Base-by-base conservation (phyloP, 2,113 vertebrate genomes). In the Cryptomyrus ogoouensis region DNA sequence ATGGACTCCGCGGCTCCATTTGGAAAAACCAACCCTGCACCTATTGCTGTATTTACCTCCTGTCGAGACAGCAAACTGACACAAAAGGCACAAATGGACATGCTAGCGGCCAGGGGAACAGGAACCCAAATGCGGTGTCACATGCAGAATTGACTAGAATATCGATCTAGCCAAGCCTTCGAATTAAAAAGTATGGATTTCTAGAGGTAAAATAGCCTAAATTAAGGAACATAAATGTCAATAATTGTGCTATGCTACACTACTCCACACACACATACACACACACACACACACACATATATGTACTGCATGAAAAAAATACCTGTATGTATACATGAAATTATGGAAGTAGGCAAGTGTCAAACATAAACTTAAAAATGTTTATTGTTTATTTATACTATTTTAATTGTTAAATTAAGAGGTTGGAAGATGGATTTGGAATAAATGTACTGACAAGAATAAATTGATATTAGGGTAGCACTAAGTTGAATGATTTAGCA, bases 81-180 rank as follows among this genome's bases (percentile, higher is more conserved):
- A 90, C 94, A 94, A 94, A 94, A 83, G 92, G 94, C 91, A 88
- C 93, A 94, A 93, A 95, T 92, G 94, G 94, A 90, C 35, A 39
- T 8, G 50, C 31, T 15, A 58, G 5, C 70, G 80, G 27, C 74
- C 77, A 27, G 87, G 46, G 50, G 77, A 88, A 70, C 24, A 66
- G 1, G 46, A 58, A 15, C 85, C 8, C 70, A 85, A 90, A 91
- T 88, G 74, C 85, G 10, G 19, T 49, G 58, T 89, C 50, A 39
- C 17, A 10, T 42, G 53, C 62, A 31, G 62, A 27, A 70, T 70
- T 70, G 62, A 70, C 15, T 19, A 80, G 6, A 80, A 80, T 39
- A 80, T 80, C 74, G 31, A 80, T 39, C 35, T 80, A 87, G 70
- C 27, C 52, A 35, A 77, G 17, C 27, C 7, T 8, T 27, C 21